Percentiles rank a stretch among this genome's conserved stretches.
phyloP scores from a whole-genome alignment of 2,797 vertebrate genomes.

The Parauchenoglanis punctatus region DNA sequence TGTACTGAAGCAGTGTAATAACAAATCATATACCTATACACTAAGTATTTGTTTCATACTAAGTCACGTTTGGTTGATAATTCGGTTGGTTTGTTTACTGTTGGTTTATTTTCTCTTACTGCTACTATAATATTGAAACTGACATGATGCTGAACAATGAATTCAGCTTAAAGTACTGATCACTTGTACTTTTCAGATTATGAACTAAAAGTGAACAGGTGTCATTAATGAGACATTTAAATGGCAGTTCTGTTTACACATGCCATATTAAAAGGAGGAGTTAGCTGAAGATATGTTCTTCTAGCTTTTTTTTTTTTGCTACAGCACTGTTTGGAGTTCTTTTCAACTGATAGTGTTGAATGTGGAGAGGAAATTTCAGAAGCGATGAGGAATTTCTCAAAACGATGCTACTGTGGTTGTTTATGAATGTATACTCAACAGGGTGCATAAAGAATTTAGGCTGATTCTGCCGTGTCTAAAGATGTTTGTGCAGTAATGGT shows the following conservation, averaged over 20 bases:
- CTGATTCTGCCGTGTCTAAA: constrained; percentile 2
- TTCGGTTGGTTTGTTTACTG: neutral
- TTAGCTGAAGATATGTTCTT: neutral
- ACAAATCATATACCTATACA: neutral
- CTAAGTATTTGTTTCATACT: neutral
- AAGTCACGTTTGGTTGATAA: neutral
- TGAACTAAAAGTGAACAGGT: neutral
- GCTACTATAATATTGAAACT: neutral
- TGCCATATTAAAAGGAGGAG: neutral
- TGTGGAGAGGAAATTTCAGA: constrained; percentile 10
- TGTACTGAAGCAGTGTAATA: neutral
- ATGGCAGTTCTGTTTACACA: neutral
- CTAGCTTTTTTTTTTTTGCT: neutral
- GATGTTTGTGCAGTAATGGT: neutral
- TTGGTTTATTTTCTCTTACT: neutral
- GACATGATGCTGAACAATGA: neutral
- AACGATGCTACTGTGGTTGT: neutral
- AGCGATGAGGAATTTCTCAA: constrained; percentile 18
- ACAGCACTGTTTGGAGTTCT: neutral
- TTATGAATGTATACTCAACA: neutral
- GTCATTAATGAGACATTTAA: neutral
- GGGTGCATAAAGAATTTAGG: constrained; percentile 9
- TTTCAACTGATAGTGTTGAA: constrained; percentile 8
- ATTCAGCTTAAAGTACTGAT: neutral
- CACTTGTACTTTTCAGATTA: neutral